Evolutionary conservation across 2,797 vertebrate species (phyloP).

Genomic region (Rhinella marina): DNA sequence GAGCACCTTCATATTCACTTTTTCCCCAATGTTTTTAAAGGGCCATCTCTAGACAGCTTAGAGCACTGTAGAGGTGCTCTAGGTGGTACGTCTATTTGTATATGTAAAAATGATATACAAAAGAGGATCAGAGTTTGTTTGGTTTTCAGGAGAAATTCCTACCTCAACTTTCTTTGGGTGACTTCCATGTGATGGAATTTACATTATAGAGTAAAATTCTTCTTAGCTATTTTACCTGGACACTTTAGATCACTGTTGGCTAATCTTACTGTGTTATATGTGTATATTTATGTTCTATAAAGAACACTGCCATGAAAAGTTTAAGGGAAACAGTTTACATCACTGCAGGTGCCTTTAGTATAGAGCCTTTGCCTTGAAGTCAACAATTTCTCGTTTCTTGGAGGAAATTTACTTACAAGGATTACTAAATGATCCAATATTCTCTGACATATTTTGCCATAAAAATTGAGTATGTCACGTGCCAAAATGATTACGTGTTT

Average conservation of each 20-base stretch:
- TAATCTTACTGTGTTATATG: conserved; percentile 39
- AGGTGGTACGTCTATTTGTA: conserved; percentile 31
- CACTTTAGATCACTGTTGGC: conserved; percentile 54
- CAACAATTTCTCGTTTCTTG: conserved; percentile 16
- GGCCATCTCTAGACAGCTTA: conserved; percentile 5
- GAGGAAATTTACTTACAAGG: not conserved
- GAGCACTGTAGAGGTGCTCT: not conserved
- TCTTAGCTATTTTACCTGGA: conserved; percentile 53
- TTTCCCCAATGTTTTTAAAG: not conserved
- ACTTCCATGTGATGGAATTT: conserved; percentile 36
- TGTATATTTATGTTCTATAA: conserved; percentile 49
- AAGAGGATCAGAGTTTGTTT: conserved; percentile 44
- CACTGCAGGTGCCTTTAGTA: conserved; percentile 51
- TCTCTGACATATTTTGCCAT: not conserved
- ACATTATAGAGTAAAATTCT: conserved; percentile 39
- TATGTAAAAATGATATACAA: conserved; percentile 42
- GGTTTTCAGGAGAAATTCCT: conserved; percentile 35
- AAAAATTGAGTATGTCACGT: not conserved
- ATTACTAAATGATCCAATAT: not conserved
- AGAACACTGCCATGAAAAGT: conserved; percentile 44
- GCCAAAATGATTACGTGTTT: not conserved
- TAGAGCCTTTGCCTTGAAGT: conserved; percentile 2
- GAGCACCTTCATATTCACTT: too few species aligned
- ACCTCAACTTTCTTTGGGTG: conserved; percentile 48
- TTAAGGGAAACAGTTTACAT: conserved; percentile 56